A percentile compares a stretch with the other conserved stretches of the same genome.
phyloP scores from a whole-genome alignment of 1,140 invertebrate genomes.

The Mya arenaria region DNA sequence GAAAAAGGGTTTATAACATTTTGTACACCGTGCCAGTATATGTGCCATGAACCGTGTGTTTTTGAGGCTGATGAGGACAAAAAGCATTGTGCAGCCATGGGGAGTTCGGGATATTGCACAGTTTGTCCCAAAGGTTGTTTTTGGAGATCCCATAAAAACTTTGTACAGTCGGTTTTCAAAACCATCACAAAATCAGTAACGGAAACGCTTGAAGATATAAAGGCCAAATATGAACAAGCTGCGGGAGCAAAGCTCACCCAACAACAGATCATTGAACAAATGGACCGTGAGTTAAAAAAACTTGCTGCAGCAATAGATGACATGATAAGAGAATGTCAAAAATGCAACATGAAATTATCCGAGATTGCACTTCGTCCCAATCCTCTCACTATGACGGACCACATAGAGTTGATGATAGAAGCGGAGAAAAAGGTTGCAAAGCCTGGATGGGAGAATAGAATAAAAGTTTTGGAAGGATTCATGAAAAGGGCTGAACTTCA shows the following conservation, averaged over 20 bases:
- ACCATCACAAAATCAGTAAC: too few species aligned
- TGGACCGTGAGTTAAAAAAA: neutral
- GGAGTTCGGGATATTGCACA: neutral
- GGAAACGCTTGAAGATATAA: neutral
- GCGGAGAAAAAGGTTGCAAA: conserved; percentile 13
- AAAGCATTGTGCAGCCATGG: neutral
- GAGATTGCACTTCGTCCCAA: conserved; percentile 35
- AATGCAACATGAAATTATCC: conserved; percentile 23
- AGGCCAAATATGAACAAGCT: conserved; percentile 3
- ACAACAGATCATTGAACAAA: conserved; percentile 1
- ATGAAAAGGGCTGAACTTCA: neutral
- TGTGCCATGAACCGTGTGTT: neutral
- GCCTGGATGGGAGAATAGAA: neutral
- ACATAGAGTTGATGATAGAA: conserved; percentile 43
- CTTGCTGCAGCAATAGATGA: neutral
- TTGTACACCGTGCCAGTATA: neutral
- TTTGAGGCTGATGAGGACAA: neutral
- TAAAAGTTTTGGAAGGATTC: neutral
- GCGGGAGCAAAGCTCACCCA: neutral
- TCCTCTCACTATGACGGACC: conserved; percentile 8
- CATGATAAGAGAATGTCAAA: neutral
- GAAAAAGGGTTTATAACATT: neutral
- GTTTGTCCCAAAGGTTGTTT: neutral
- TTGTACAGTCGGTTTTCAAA: neutral
- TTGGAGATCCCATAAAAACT: neutral